Conservation (phyloP, 1,140 invertebrate genomes). For the Scaptodrosophila lebanonensis region DNA sequence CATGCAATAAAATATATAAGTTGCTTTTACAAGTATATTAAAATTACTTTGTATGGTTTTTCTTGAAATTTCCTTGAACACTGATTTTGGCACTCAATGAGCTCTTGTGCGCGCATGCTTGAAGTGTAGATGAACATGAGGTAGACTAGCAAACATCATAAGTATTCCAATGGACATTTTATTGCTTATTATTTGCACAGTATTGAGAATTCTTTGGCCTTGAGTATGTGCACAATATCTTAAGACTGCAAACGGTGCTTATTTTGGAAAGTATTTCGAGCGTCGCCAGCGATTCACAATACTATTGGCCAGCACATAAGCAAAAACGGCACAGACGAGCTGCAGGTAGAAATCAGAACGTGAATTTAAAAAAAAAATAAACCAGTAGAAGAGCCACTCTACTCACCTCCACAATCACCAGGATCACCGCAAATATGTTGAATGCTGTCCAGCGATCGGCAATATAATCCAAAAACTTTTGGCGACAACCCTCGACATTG, state of each 20-base stretch:
- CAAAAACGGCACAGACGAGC: conserved; percentile 62
- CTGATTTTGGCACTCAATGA: conserved; percentile 37
- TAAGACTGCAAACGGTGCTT: conserved; percentile 15
- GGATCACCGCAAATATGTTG: conserved; percentile 50
- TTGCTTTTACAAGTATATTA: no score
- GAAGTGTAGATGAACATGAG: conserved; percentile 27
- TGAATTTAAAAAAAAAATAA: not conserved
- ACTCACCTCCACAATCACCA: conserved; percentile 60
- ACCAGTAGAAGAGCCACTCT: not conserved
- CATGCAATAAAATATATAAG: no score
- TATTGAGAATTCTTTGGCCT: conserved; percentile 74
- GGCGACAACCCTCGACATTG: conserved; percentile 74
- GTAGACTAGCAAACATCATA: conserved; percentile 49
- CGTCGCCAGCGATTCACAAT: conserved; percentile 74
- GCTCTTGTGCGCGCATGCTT: not conserved
- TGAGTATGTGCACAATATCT: conserved; percentile 43
- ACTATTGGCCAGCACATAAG: conserved; percentile 66
- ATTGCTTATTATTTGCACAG: conserved; percentile 40
- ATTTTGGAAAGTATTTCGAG: conserved; percentile 71
- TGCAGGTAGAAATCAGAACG: conserved; percentile 11
- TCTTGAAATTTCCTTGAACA: conserved; percentile 40
- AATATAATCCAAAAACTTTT: conserved; percentile 63
- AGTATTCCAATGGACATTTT: conserved; percentile 48
- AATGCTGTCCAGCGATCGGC: conserved; percentile 55
- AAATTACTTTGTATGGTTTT: no score